Percentiles rank a stretch among this genome's conserved stretches.
Conservation (phyloP, 2,797 vertebrate species). For the Chrysocyon brachyurus region DNA sequence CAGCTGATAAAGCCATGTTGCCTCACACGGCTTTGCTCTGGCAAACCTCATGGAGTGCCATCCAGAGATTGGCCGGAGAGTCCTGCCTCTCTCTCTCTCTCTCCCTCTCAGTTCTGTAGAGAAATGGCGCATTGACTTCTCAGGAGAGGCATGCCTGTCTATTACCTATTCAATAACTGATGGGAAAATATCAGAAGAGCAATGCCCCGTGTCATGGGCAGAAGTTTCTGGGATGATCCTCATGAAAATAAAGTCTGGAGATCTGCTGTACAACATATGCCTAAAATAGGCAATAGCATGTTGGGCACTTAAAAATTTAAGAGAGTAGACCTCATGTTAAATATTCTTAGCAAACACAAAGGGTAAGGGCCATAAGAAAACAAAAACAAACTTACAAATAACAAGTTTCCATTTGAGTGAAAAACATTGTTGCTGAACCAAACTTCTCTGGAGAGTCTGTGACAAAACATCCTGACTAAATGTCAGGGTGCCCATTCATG, state of each 20-base stretch:
- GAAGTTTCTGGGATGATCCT: not conserved
- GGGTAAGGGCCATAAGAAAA: not conserved
- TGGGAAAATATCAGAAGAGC: conserved; percentile 68
- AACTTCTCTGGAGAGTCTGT: not conserved
- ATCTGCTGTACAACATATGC: not conserved
- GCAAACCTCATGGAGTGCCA: conserved; percentile 81
- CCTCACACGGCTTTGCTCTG: conserved; percentile 48
- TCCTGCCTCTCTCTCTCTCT: conserved; percentile 61
- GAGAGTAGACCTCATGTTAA: not conserved
- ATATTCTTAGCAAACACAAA: not conserved
- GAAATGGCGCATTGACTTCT: conserved; percentile 72
- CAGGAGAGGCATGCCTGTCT: conserved; percentile 65
- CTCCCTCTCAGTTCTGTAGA: not conserved
- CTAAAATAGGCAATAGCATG: not conserved
- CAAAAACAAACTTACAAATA: not conserved
- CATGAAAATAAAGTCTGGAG: not conserved
- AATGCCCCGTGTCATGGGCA: not conserved
- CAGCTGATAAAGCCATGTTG: conserved; percentile 69
- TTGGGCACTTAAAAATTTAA: not conserved
- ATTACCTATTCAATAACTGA: conserved; percentile 49
- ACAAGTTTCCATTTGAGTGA: not conserved
- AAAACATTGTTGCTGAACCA: conserved; percentile 35
- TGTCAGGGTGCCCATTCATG: not conserved
- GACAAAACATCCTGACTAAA: not conserved
- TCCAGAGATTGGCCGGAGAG: conserved; percentile 73